Evolutionary conservation across 2,113 vertebrate species (phyloP), one percentile per base, ranked within the genome.

Genomic region (Eclectus roratus): DNA sequence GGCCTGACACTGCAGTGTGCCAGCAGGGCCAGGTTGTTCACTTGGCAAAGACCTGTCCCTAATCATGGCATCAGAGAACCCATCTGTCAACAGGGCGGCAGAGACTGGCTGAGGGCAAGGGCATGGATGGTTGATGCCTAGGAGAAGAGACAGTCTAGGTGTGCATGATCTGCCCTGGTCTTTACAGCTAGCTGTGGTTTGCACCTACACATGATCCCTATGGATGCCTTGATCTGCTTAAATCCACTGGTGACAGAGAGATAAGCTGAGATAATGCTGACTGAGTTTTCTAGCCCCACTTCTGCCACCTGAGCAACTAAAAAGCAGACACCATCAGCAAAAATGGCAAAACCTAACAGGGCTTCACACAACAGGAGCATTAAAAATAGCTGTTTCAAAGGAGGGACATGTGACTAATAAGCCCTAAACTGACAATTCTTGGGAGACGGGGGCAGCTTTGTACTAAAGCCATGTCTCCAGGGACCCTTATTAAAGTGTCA

Each of bases 281-380:
- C 18, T 65, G 68, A 29, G 53, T 83, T 94, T 94, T 93, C 79
- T 73, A 93, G 79, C 15, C 53, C 49, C 2, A 0, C 28, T 92
- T 80, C 79, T 95, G 28, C 11, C 68, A 82, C 50, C 60, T 70
- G 76, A 73, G 86, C 92, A 93, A 89, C 85, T 93, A 89, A 85
- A 91, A 91, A 89, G 39, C 60, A 74, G 60, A 33, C 65, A 73
- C 31, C 35, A 20, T 83, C 76, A 73, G 85, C 79, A 85, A 85
- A 72, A 44, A 5, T 0, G 7, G 49, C n/a, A 83, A 73, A 76
- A 92, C 8, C 43, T 55, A 80, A 58, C 33, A 55, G 43, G 28
- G 69, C 23, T 88, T 83, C 43, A 66, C 5, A 21, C 68, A 93
- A 44, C 47, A 94, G 63, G 0, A 83, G 9, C 50, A 50, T 78